phyloP scores from a whole-genome alignment of 2,888 invertebrate species.

The Peribatodes rhomboidaria region DNA sequence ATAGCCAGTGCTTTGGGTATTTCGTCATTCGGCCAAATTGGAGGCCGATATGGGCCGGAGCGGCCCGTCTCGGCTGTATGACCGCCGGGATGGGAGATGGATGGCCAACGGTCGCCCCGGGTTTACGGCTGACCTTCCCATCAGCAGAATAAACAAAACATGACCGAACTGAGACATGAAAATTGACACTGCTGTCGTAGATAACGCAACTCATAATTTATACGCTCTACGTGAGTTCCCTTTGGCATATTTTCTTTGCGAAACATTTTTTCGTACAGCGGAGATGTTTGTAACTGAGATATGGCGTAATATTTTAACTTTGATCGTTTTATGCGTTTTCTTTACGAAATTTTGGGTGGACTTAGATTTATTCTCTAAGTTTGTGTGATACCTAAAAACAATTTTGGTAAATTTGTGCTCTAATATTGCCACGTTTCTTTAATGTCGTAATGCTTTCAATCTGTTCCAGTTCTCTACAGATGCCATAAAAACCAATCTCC shows the following conservation, averaged over 20 bases:
- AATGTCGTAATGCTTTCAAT: not conserved
- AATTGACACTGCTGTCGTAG: constrained; percentile 18
- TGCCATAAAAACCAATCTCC: constrained; percentile 5
- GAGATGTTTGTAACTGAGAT: too few species aligned
- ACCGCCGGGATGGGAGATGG: constrained; percentile 28
- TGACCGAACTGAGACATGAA: constrained; percentile 18
- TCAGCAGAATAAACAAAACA: constrained; percentile 34
- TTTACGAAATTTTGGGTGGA: not conserved
- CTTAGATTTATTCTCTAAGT: too few species aligned
- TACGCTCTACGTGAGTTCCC: not conserved
- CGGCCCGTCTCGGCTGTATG: constrained; percentile 11
- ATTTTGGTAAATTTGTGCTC: too few species aligned
- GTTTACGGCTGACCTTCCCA: constrained; percentile 33
- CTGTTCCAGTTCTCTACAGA: constrained; percentile 2
- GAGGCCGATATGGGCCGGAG: constrained; percentile 30
- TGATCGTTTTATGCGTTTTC: not conserved
- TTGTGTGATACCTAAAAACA: too few species aligned
- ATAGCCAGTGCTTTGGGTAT: constrained; percentile 30
- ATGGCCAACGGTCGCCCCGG: constrained; percentile 22
- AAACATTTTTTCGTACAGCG: too few species aligned
- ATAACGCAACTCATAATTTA: constrained; percentile 4
- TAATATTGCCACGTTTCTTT: not conserved
- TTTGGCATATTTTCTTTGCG: not conserved
- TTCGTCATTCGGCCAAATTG: constrained; percentile 33
- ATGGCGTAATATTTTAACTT: not conserved